Percentiles rank a stretch among this genome's conserved stretches.
Evolutionary conservation across 2,113 vertebrate species (phyloP).

Genomic region (Pelodiscus sinensis): DNA sequence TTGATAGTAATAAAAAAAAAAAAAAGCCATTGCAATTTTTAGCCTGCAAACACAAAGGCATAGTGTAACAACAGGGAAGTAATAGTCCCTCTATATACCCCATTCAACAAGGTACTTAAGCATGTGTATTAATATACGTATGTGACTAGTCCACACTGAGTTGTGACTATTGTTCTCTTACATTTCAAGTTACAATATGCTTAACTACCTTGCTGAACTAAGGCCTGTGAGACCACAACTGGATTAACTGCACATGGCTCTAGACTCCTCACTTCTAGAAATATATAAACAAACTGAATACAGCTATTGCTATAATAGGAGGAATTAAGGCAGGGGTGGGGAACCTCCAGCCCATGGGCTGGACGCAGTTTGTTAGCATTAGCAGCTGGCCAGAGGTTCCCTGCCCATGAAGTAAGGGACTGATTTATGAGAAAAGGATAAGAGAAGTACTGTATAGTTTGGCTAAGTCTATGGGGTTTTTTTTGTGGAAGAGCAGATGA

Average conservation of each 20-base stretch:
- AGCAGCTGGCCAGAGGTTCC: too few relatives aligned
- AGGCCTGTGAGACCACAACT: neutral
- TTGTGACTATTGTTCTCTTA: neutral
- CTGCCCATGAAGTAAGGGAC: neutral
- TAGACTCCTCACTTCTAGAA: neutral
- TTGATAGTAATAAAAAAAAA: neutral
- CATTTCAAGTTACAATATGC: neutral
- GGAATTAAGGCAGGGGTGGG: neutral
- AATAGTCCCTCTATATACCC: neutral
- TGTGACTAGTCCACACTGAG: neutral
- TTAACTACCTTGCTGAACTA: neutral
- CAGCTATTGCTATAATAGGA: neutral
- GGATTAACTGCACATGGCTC: neutral
- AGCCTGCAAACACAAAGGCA: neutral
- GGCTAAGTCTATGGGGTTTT: neutral
- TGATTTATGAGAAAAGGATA: neutral
- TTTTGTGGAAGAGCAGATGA: too few relatives aligned
- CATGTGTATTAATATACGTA: neutral
- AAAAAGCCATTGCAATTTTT: neutral
- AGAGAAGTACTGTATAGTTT: neutral
- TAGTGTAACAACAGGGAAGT: neutral
- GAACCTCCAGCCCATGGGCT: too few relatives aligned
- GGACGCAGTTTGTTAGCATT: too few relatives aligned
- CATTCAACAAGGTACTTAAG: neutral
- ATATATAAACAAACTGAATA: neutral